A percentile compares a stretch with the other conserved stretches of the same genome.
phyloP scores from a whole-genome alignment of 2,113 vertebrate genomes.

The Scolopax mira region DNA sequence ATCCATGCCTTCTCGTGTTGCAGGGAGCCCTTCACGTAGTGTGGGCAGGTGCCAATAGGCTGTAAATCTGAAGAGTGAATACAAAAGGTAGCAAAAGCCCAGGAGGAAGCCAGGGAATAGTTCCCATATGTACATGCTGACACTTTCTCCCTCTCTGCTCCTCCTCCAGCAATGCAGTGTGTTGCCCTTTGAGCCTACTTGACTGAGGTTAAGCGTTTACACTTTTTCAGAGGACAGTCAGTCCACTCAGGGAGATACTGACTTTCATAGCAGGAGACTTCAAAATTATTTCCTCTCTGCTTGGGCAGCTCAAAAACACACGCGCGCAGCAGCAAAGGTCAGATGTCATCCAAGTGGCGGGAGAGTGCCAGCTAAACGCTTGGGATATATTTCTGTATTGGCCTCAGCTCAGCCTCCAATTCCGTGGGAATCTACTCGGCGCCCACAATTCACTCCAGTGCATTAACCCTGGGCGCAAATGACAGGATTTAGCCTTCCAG shows the following conservation, averaged over 20 bases:
- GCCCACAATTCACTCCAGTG: slow-evolving; percentile 30
- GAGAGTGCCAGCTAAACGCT: slow-evolving; percentile 31
- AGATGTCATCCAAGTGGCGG: slow-evolving; percentile 39
- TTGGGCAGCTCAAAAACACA: slow-evolving; percentile 34
- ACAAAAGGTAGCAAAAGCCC: slow-evolving; percentile 55
- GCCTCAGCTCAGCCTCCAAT: slow-evolving; percentile 26
- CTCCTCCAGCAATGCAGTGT: neutral
- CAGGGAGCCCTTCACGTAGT: neutral
- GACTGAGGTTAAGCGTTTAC: slow-evolving; percentile 48
- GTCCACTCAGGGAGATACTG: neutral
- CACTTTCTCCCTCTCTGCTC: neutral
- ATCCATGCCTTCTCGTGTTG: neutral
- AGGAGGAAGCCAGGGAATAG: slow-evolving; percentile 14
- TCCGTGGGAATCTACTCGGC: neutral
- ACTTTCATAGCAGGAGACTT: slow-evolving; percentile 15
- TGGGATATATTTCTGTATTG: slow-evolving; percentile 44
- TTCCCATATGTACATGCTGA: slow-evolving; percentile 5
- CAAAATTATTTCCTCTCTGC: slow-evolving; percentile 32
- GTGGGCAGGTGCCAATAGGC: slow-evolving; percentile 29
- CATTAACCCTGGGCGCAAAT: slow-evolving; percentile 56
- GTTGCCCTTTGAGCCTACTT: slow-evolving; percentile 19
- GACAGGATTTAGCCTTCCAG: slow-evolving; percentile 39
- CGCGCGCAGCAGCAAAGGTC: slow-evolving; percentile 41
- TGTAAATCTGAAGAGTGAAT: slow-evolving; percentile 46
- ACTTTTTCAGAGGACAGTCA: slow-evolving; percentile 28